phyloP scores from a whole-genome alignment of 64 coral and sea anemone genomes.

The Montipora efflorescens region DNA sequence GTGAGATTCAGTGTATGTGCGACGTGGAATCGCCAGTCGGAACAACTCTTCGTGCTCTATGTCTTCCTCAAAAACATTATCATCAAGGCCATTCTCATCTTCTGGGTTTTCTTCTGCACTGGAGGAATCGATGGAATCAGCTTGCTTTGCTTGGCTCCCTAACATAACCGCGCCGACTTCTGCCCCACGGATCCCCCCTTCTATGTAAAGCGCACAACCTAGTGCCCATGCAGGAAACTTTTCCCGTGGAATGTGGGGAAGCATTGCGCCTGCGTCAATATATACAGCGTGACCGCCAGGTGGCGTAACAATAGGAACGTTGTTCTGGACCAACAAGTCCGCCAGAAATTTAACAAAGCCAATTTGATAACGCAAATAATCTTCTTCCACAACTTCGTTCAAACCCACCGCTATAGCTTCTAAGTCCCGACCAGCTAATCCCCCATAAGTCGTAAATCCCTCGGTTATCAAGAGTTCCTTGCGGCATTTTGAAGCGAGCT shows the following conservation, averaged over 20 bases:
- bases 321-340: conserved; percentile 33
- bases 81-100: not conserved
- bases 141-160: not conserved
- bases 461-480: conserved; percentile 67
- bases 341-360: conserved; percentile 46
- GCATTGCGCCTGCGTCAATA: conserved; percentile 76
- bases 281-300: conserved; percentile 81
- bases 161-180: conserved; percentile 74
- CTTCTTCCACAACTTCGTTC: conserved; percentile 63
- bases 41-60: conserved; percentile 38
- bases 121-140: not conserved
- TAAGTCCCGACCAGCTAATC: conserved; percentile 68
- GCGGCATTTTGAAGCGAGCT: conserved; percentile 56
- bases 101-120: not conserved
- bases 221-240: conserved; percentile 74
- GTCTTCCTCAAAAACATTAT: not conserved
- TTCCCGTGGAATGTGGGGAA: conserved; percentile 64
- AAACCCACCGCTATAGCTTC: conserved; percentile 76
- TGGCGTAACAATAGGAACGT: conserved; percentile 57
- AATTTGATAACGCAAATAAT: conserved; percentile 72
- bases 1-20: conserved; percentile 75
- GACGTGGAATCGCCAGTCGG: conserved; percentile 64
- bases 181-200: conserved; percentile 61
- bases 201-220: conserved; percentile 54
- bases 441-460: conserved; percentile 76